Conservation (phyloP, 2,797 vertebrate genomes). For the Halcyon badia region DNA sequence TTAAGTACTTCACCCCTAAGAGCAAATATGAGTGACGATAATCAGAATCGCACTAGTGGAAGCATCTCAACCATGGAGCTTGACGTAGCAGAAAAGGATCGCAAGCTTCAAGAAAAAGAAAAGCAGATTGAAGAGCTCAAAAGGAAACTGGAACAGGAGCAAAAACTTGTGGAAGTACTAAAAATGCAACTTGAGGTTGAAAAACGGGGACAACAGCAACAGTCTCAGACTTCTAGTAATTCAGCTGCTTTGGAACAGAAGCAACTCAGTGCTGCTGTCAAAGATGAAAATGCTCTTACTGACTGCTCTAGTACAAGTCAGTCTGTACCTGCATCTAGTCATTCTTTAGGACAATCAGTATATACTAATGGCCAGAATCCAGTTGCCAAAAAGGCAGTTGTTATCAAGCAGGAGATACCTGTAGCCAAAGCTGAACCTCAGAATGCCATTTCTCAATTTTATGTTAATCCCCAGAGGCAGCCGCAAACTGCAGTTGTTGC, state of each 20-base stretch:
- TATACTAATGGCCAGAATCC: constrained; percentile 77
- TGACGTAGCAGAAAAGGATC: constrained; percentile 87
- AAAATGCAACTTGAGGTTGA: constrained; percentile 97
- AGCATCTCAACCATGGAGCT: constrained; percentile 74
- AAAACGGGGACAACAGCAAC: constrained; percentile 88
- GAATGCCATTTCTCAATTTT: constrained; percentile 80
- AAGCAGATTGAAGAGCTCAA: constrained; percentile 95
- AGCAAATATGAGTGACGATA: constrained; percentile 75
- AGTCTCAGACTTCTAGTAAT: constrained; percentile 59
- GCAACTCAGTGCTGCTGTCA: constrained; percentile 72
- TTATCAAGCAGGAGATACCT: constrained; percentile 87
- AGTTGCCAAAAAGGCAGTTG: constrained; percentile 80
- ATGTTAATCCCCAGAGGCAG: constrained; percentile 83
- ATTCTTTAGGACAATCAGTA: constrained; percentile 72
- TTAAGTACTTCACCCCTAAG: constrained; percentile 78
- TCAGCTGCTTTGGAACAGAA: constrained; percentile 67
- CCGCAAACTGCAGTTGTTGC: constrained; percentile 82
- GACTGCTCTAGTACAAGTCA: constrained; percentile 76
- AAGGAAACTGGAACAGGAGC: constrained; percentile 94
- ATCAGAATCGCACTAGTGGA: constrained; percentile 64
- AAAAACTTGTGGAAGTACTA: constrained; percentile 94
- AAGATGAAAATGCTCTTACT: constrained; percentile 82
- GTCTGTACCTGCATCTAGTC: constrained; percentile 36
- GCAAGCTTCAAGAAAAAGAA: constrained; percentile 95
- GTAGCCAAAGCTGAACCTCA: constrained; percentile 77